phyloP scores from a whole-genome alignment of 2,113 vertebrate genomes.

The human region GRCh38 chr1:180312501-180313000 shows the following conservation, averaged over 20 bases:
- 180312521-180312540: neutral
- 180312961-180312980: neutral
- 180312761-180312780: neutral
- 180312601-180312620: neutral
- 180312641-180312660: slow-evolving; percentile 22
- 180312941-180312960: slow-evolving; percentile 24
- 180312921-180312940: neutral
- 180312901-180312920: neutral
- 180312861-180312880: neutral
- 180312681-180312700: neutral
- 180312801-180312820: neutral
- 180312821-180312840: neutral
- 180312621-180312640: slow-evolving; percentile 7
- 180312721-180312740: slow-evolving; percentile 1
- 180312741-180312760: neutral
- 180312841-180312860: neutral
- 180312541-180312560: neutral
- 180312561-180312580: neutral
- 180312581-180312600: neutral
- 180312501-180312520: neutral
- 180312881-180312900: neutral
- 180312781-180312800: neutral
- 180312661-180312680: neutral
- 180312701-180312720: neutral
- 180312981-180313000: neutral